Conservation (phyloP, 2,888 invertebrate genomes). For the Eilema sororculum region DNA sequence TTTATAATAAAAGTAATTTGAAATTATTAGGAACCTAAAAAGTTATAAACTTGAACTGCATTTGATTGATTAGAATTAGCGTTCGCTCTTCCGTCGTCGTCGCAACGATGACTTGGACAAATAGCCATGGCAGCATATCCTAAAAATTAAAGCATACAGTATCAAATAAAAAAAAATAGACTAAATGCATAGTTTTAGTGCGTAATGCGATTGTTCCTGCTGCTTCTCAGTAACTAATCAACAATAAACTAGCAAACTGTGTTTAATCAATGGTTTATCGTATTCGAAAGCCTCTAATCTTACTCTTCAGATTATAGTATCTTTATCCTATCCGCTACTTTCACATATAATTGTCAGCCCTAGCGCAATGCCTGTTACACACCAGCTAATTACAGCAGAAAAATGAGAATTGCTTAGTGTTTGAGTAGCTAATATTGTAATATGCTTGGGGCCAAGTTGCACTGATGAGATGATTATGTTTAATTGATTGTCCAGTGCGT, state of each 20-base stretch:
- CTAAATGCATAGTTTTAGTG: not conserved
- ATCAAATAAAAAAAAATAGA: too few species aligned
- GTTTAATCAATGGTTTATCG: not conserved
- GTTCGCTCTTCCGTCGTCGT: too few species aligned
- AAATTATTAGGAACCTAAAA: too few species aligned
- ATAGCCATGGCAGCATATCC: too few species aligned
- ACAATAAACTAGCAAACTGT: not conserved
- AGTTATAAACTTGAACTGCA: too few species aligned
- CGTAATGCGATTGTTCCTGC: not conserved
- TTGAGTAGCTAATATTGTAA: conserved; percentile 48
- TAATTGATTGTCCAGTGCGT: conserved; percentile 64
- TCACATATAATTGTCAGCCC: not conserved
- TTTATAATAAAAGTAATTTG: too few species aligned
- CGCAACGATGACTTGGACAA: too few species aligned
- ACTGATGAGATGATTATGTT: conserved; percentile 63
- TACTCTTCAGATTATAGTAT: too few species aligned
- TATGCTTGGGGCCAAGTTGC: conserved; percentile 46
- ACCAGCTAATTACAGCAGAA: conserved; percentile 53
- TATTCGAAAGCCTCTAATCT: not conserved
- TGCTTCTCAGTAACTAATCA: not conserved
- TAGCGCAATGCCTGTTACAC: not conserved
- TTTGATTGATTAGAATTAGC: too few species aligned
- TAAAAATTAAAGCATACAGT: too few species aligned
- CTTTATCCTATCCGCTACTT: not conserved
- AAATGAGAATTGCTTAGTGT: conserved; percentile 55